A percentile compares a stretch with the other conserved stretches of the same genome.
phyloP scores from a whole-genome alignment of 2,888 invertebrate genomes.

The Amiota communis region DNA sequence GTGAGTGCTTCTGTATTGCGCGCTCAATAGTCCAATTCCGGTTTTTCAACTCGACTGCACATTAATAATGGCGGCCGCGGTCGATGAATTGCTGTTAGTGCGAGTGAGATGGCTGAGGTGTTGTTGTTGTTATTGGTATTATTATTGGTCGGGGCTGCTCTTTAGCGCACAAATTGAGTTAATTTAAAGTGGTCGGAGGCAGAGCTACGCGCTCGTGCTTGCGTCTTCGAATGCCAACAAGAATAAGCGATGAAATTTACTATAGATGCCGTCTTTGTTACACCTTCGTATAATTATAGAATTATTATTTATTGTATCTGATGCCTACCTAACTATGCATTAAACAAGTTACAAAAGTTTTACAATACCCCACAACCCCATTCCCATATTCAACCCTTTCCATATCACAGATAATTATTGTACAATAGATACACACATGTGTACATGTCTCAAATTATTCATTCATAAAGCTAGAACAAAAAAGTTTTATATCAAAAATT shows the following conservation, averaged over 20 bases:
- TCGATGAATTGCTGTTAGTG: conserved; percentile 31
- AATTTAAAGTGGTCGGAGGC: conserved; percentile 40
- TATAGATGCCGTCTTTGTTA: neutral
- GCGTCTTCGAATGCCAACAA: conserved; percentile 61
- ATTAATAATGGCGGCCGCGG: conserved; percentile 66
- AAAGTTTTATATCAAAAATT: too few relatives aligned
- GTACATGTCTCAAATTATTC: too few relatives aligned
- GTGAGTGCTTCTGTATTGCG: conserved; percentile 57
- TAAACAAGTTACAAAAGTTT: too few relatives aligned
- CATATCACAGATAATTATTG: too few relatives aligned
- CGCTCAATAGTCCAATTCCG: conserved; percentile 51
- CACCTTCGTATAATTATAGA: neutral
- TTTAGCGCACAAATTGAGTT: conserved; percentile 5
- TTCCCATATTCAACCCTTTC: too few relatives aligned
- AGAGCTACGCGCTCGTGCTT: conserved; percentile 68
- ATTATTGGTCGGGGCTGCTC: conserved; percentile 13
- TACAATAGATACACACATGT: too few relatives aligned
- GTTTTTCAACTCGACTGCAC: conserved; percentile 57
- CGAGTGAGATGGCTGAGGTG: conserved; percentile 44
- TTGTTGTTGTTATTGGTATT: conserved; percentile 5
- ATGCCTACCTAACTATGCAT: too few relatives aligned
- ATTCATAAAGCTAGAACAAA: too few relatives aligned
- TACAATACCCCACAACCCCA: too few relatives aligned
- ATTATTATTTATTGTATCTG: too few relatives aligned
- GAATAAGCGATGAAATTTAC: conserved; percentile 28